These are phyloP conservation scores for Apotomis capreana DNA, from an alignment of 2,888 invertebrate genomes.

Conservation along the genomic window DNA sequence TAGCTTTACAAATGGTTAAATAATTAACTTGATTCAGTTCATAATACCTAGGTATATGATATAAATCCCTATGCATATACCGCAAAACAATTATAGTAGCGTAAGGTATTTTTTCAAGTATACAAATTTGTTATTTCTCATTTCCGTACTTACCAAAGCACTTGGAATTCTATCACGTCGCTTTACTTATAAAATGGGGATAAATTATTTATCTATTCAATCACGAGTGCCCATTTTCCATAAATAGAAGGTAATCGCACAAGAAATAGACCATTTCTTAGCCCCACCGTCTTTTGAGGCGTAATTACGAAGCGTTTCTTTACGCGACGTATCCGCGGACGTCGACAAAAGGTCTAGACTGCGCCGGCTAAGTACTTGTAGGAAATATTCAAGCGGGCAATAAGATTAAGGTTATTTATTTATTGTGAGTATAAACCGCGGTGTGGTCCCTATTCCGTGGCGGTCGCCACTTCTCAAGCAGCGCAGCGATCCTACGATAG, in stretches of 20 bases:
- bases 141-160: neutral
- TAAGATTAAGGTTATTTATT: constrained; percentile 69
- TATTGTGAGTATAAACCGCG: constrained; percentile 71
- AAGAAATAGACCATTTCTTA: constrained; percentile 36
- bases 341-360: constrained; percentile 34
- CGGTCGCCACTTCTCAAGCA: constrained; percentile 77
- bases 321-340: constrained; percentile 34
- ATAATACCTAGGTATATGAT: too few relatives aligned
- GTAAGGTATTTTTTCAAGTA: constrained; percentile 5
- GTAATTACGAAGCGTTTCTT: constrained; percentile 41
- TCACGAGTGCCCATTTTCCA: constrained; percentile 38
- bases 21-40: too few relatives aligned
- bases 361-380: constrained; percentile 33
- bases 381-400: constrained; percentile 40
- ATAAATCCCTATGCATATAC: too few relatives aligned
- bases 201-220: constrained; percentile 38
- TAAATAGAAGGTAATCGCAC: constrained; percentile 41
- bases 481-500: constrained; percentile 77
- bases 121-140: constrained; percentile 7
- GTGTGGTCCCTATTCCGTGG: constrained; percentile 76
- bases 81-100: neutral
- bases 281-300: constrained; percentile 35
- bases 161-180: constrained; percentile 19
- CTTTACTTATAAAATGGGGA: constrained; percentile 14
- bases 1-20: too few relatives aligned